These are phyloP conservation scores for Margaritifera margaritifera DNA, from an alignment of 2,888 invertebrate genomes.

Conservation along the genomic window DNA sequence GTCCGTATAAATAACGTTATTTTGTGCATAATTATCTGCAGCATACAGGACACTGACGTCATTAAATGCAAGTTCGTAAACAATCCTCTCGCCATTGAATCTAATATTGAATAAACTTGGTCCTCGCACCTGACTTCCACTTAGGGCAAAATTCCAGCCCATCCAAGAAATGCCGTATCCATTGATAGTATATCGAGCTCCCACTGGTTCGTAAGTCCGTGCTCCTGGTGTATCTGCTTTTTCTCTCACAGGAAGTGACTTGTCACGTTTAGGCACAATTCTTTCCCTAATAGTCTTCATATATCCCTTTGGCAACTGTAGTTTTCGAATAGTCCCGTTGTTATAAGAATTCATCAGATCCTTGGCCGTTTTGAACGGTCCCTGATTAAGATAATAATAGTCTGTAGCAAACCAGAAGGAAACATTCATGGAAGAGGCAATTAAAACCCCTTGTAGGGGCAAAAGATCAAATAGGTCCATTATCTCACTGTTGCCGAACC, in stretches of 20 bases:
- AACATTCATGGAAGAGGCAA: slow-evolving; percentile 19
- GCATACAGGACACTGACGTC: slow-evolving; percentile 49
- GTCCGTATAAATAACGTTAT: slow-evolving; percentile 32
- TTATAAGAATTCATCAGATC: slow-evolving; percentile 30
- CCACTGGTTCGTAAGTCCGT: slow-evolving; percentile 38
- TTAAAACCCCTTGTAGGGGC: slow-evolving; percentile 24
- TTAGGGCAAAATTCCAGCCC: slow-evolving; percentile 52
- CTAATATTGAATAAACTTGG: slow-evolving; percentile 41
- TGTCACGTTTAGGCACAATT: slow-evolving; percentile 16
- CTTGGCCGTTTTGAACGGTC: slow-evolving; percentile 31
- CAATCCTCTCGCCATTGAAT: slow-evolving; percentile 47
- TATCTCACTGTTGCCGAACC: slow-evolving; percentile 8
- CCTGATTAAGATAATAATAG: slow-evolving; percentile 43
- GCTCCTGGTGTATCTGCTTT: slow-evolving; percentile 43
- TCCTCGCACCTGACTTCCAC: slow-evolving; percentile 36
- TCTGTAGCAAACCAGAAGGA: slow-evolving; percentile 33
- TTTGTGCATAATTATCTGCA: slow-evolving; percentile 29
- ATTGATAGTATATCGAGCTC: slow-evolving; percentile 44
- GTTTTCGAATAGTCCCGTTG: slow-evolving; percentile 23
- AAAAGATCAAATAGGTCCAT: slow-evolving; percentile 23
- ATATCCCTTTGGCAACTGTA: slow-evolving; percentile 31
- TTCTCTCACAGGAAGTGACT: slow-evolving; percentile 23
- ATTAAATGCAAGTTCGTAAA: slow-evolving; percentile 54
- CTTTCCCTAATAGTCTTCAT: slow-evolving; percentile 2
- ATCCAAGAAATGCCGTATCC: slow-evolving; percentile 47